Evolutionary conservation across 2,888 invertebrate genomes (phyloP), one percentile per base, ranked within the genome.

Genomic region (Hylaea fasciaria): DNA sequence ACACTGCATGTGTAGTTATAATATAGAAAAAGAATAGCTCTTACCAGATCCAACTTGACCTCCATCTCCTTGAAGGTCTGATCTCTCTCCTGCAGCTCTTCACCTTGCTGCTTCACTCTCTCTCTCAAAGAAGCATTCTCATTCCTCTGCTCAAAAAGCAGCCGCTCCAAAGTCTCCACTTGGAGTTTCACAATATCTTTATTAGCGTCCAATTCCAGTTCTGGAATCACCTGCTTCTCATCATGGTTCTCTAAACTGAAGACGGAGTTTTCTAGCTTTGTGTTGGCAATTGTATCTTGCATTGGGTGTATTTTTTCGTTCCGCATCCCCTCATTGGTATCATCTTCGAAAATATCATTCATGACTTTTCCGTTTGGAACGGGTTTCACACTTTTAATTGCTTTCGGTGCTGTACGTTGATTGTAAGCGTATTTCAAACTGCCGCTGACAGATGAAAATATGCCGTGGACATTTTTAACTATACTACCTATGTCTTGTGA

Each of bases 391-490:
- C 73, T 77, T 55, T 82, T 80, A 0, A 76, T 58, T 0, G 83
- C 80, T 62, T 86, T 88, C 17, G 82, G 88, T 5, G 71, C 62
- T 0, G 80, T 75, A 59, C 86, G 72, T 37, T 89, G 85, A 0
- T 84, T 83, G 63, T 93, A 93, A 1, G 89, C 92, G 70, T 85
- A 87, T 65, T 91, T 92, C 5, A 93, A 70, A 50, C 89, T 91
- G 0, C 92, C 92, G 5, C 92, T 90, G 0, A 92, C 86, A 0
- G 89, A 87, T 0, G 92, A 91, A 63, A 93, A 92, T 70, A 93
- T 89, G 0, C 92, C 92, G 3, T 93, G 93, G 0, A 92, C 92
- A 74, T 92, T 93, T 70, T 92, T 92, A 0, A 92, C 91, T 0
- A 93, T 87, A 61, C 82, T 89, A 0, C 91, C 91, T 0, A 92